A percentile compares a stretch with the other conserved stretches of the same genome.
phyloP scores from a whole-genome alignment of 1,140 invertebrate species.

The Dendrolimus punctatus region DNA sequence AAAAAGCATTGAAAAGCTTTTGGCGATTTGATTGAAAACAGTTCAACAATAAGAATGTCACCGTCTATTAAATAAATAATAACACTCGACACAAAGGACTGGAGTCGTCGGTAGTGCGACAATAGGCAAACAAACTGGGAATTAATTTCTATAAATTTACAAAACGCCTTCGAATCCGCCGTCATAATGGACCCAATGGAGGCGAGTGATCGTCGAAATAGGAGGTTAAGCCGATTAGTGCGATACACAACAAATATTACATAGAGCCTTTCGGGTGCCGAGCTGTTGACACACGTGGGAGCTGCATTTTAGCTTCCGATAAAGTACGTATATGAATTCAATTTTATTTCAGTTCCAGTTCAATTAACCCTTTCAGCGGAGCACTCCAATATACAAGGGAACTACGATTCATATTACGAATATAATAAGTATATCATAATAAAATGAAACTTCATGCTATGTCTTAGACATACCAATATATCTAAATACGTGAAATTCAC shows the following conservation, averaged over 20 bases:
- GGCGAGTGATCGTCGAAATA: constrained; percentile 35
- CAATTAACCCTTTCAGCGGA: no score
- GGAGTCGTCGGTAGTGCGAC: constrained; percentile 47
- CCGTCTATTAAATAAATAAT: constrained; percentile 69
- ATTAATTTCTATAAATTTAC: constrained; percentile 67
- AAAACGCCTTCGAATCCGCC: constrained; percentile 56
- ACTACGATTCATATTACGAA: no score
- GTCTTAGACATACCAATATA: no score
- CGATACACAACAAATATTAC: constrained; percentile 47
- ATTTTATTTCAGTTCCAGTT: no score
- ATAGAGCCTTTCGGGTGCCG: constrained; percentile 36
- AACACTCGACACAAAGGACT: constrained; percentile 40
- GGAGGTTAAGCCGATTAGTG: constrained; percentile 60
- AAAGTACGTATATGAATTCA: no score
- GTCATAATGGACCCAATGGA: constrained; percentile 35
- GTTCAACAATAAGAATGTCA: constrained; percentile 44
- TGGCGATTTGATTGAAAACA: constrained; percentile 42
- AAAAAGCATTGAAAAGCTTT: constrained; percentile 41
- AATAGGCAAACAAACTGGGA: constrained; percentile 64
- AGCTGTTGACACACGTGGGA: constrained; percentile 41
- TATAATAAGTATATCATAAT: no score
- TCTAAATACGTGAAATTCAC: no score
- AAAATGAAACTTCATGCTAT: no score
- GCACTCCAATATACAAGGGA: no score
- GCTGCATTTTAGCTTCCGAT: constrained; percentile 24